phyloP scores from a whole-genome alignment of 2,888 invertebrate species.

The Pollenia angustigena region DNA sequence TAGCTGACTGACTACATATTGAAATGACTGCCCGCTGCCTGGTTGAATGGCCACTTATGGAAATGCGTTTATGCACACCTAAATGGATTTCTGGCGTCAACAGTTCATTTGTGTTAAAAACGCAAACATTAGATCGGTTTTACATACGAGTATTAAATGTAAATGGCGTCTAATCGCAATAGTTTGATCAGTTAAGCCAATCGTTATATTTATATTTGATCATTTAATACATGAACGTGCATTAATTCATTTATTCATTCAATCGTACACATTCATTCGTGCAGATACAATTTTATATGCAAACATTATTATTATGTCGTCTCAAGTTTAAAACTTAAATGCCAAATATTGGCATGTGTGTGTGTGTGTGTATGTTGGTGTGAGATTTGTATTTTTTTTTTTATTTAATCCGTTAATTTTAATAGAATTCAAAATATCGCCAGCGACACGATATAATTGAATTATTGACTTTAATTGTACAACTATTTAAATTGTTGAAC shows the following conservation, averaged over 20 bases:
- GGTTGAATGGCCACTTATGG: conserved; percentile 27
- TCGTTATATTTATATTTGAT: conserved; percentile 66
- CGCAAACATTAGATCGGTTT: conserved; percentile 47
- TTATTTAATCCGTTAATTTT: conserved; percentile 48
- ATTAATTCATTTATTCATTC: conserved; percentile 50
- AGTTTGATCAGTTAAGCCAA: conserved; percentile 70
- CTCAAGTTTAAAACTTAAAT: conserved; percentile 40
- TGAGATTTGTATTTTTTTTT: conserved; percentile 2
- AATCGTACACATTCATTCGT: conserved; percentile 31
- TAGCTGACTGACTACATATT: conserved; percentile 8
- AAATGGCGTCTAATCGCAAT: conserved; percentile 70
- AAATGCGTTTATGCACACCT: conserved; percentile 51
- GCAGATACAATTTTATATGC: conserved; percentile 30
- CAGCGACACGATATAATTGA: conserved; percentile 45
- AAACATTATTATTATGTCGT: conserved; percentile 44
- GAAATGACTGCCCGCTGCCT: background rate
- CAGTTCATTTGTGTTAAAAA: conserved; percentile 40
- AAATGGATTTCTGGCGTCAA: conserved; percentile 66
- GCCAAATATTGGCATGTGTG: background rate
- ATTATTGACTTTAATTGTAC: conserved; percentile 43
- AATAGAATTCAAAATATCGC: conserved; percentile 33
- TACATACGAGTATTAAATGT: conserved; percentile 40
- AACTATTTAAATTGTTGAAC: background rate
- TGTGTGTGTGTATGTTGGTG: background rate
- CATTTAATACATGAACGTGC: conserved; percentile 55